Percentiles rank a stretch among this genome's conserved stretches.
Conservation (phyloP, 2,113 vertebrate species). For the Sceloporus tristichus region DNA sequence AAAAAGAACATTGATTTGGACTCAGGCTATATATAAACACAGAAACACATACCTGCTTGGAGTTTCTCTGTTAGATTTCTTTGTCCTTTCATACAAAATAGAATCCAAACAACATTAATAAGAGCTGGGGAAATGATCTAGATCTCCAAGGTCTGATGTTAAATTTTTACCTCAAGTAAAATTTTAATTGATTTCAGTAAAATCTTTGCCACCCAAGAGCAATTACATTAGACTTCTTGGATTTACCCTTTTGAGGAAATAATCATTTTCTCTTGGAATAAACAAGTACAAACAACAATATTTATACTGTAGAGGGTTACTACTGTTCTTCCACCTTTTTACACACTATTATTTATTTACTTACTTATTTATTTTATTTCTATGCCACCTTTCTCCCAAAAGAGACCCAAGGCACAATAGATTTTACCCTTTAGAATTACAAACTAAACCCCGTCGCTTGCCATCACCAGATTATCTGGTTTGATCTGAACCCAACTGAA, state of each 20-base stretch:
- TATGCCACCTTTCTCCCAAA: no score
- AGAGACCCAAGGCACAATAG: neutral
- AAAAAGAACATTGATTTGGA: neutral
- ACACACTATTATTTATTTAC: no score
- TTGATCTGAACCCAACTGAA: neutral
- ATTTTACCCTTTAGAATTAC: no score
- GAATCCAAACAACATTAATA: neutral
- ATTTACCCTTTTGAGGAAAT: neutral
- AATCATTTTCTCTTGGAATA: constrained; percentile 4
- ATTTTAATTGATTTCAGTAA: neutral
- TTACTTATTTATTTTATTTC: no score
- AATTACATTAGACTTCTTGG: neutral
- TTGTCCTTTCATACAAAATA: neutral
- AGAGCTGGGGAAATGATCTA: neutral
- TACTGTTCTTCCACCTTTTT: neutral
- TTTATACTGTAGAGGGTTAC: neutral
- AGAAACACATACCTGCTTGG: neutral
- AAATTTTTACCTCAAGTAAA: neutral
- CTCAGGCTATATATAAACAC: neutral
- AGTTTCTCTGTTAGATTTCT: neutral
- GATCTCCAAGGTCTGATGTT: neutral
- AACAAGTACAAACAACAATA: neutral
- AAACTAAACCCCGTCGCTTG: no score
- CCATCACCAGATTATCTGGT: neutral
- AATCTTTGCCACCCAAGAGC: neutral